These are phyloP conservation scores for Eurytoma adleriae DNA, from an alignment of 2,888 invertebrate genomes.

Conservation along the genomic window DNA sequence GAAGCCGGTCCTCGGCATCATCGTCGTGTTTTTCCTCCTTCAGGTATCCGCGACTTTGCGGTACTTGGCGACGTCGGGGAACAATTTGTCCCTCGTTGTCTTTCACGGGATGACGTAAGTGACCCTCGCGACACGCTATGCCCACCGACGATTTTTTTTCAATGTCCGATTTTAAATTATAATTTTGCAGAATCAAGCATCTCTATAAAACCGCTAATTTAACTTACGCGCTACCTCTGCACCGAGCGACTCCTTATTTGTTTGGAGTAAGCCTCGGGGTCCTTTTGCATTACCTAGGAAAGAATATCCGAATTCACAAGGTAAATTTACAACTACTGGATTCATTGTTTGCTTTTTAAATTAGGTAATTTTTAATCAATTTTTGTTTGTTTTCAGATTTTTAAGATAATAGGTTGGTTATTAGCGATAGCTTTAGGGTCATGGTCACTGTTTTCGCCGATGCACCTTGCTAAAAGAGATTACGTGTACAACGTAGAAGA, in stretches of 20 bases:
- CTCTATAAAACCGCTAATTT: constrained; percentile 83
- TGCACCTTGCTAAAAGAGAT: constrained; percentile 79
- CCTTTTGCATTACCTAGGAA: constrained; percentile 77
- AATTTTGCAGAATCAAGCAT: constrained; percentile 80
- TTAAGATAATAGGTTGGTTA: constrained; percentile 79
- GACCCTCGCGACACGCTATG: background rate
- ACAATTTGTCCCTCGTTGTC: constrained; percentile 81
- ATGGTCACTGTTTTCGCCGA: constrained; percentile 81
- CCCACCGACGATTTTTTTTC: background rate
- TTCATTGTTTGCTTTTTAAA: no score
- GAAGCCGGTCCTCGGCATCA: constrained; percentile 78
- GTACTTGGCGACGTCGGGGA: constrained; percentile 80
- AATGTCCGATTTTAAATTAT: background rate
- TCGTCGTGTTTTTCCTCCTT: constrained; percentile 79
- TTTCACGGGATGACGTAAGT: constrained; percentile 84
- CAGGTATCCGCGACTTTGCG: constrained; percentile 81
- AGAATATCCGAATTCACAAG: constrained; percentile 73
- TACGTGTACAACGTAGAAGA: constrained; percentile 80
- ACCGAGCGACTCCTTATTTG: constrained; percentile 83
- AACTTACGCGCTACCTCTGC: constrained; percentile 80
- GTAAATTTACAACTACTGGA: constrained; percentile 60
- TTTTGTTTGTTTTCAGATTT: constrained; percentile 72
- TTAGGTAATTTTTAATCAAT: constrained; percentile 29
- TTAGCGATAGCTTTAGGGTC: constrained; percentile 75
- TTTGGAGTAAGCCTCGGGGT: constrained; percentile 82